Evolutionary conservation across 2,888 invertebrate species (phyloP).

Genomic region (Ochropacha duplaris): DNA sequence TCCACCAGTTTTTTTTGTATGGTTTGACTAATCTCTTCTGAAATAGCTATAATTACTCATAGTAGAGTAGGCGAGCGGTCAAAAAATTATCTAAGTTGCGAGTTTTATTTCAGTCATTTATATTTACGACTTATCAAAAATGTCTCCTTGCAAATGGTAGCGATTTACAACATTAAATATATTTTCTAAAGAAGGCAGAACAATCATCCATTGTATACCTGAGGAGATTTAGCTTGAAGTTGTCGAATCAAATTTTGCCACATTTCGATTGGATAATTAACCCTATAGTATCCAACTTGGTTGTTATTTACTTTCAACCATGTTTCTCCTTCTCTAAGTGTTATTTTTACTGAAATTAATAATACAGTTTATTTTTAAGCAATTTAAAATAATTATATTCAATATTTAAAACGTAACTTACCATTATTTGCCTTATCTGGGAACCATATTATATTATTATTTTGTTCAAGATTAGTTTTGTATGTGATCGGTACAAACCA

Average conservation of each 20-base stretch:
- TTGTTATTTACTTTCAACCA: slow-evolving; percentile 94
- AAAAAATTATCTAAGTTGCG: too few species aligned
- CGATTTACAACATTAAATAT: too few species aligned
- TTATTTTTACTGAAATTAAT: slow-evolving; percentile 79
- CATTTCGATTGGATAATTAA: slow-evolving; percentile 88
- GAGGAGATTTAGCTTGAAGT: slow-evolving; percentile 45
- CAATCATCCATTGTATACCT: slow-evolving; percentile 37
- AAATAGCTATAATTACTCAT: too few species aligned
- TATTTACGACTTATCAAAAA: too few species aligned
- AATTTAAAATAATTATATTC: not conserved
- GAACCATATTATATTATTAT: slow-evolving; percentile 65
- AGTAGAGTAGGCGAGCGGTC: too few species aligned
- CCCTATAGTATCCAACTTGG: slow-evolving; percentile 94
- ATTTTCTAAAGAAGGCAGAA: not conserved
- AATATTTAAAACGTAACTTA: slow-evolving; percentile 28
- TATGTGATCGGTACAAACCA: slow-evolving; percentile 95
- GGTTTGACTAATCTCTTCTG: too few species aligned
- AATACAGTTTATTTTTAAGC: not conserved
- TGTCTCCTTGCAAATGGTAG: too few species aligned
- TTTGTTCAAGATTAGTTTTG: slow-evolving; percentile 78
- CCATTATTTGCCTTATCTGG: slow-evolving; percentile 56
- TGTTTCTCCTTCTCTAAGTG: slow-evolving; percentile 43
- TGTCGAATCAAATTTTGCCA: slow-evolving; percentile 82
- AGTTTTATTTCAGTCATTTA: too few species aligned
- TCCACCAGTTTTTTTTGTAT: too few species aligned